These are phyloP conservation scores for Thymelicus acteon DNA, from an alignment of 2,888 invertebrate genomes.

Conservation along the genomic window DNA sequence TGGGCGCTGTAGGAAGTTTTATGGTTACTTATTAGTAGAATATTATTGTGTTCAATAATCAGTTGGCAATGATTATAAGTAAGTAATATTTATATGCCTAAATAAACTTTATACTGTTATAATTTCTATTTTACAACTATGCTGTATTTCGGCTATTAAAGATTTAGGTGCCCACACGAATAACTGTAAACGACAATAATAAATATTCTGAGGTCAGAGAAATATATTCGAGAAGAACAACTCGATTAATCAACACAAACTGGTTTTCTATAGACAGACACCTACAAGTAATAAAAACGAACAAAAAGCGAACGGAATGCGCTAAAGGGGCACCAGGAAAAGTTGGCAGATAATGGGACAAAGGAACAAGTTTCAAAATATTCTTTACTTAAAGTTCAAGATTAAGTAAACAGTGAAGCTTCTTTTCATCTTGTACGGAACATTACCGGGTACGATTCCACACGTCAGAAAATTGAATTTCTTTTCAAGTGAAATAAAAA, in stretches of 20 bases:
- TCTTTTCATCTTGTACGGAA: too few species aligned
- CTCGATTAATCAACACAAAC: neutral
- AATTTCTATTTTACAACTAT: too few species aligned
- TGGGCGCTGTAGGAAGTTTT: too few species aligned
- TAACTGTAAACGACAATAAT: neutral
- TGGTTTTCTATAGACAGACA: neutral
- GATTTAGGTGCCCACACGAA: neutral
- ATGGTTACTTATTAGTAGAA: too few species aligned
- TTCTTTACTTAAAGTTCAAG: neutral
- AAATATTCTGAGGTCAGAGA: neutral
- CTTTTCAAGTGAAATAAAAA: too few species aligned
- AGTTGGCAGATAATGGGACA: neutral
- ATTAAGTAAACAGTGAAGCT: neutral
- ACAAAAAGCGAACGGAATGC: neutral
- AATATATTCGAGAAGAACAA: neutral
- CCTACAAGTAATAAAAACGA: neutral
- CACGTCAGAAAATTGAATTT: too few species aligned
- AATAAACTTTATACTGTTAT: too few species aligned
- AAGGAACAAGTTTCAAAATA: neutral
- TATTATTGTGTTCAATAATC: too few species aligned
- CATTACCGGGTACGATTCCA: too few species aligned
- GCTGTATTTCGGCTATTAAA: neutral
- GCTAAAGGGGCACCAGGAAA: neutral
- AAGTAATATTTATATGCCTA: too few species aligned
- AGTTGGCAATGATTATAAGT: too few species aligned